Evolutionary conservation across 1,140 invertebrate genomes (phyloP).

Genomic region (Coenobita brevimanus): DNA sequence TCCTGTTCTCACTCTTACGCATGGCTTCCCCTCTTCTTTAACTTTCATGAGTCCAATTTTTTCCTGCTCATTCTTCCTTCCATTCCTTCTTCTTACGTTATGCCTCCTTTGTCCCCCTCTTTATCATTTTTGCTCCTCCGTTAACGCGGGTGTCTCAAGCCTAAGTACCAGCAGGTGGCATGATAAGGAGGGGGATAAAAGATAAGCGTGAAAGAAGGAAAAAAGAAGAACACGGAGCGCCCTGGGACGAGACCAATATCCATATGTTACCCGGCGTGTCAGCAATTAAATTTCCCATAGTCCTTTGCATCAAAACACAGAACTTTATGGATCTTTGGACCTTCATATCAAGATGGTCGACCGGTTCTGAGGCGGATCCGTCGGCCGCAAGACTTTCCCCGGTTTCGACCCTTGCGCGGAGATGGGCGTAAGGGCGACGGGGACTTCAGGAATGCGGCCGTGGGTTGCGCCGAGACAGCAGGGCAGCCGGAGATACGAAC

Average conservation of each 20-base stretch:
- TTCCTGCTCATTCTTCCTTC: too few species aligned
- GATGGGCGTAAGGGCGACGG: conserved; percentile 1
- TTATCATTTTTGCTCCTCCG: too few species aligned
- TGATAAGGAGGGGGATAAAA: too few species aligned
- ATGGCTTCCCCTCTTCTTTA: too few species aligned
- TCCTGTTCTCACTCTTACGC: too few species aligned
- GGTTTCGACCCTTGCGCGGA: background rate
- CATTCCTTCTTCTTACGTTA: too few species aligned
- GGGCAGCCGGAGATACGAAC: conserved; percentile 41
- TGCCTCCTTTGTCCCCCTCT: too few species aligned
- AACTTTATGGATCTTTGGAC: conserved; percentile 63
- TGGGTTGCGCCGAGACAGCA: conserved; percentile 36
- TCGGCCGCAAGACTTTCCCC: background rate
- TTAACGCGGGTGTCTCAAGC: too few species aligned
- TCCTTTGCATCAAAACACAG: conserved; percentile 66
- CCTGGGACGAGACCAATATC: conserved; percentile 33
- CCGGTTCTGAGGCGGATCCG: background rate
- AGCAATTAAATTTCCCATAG: conserved; percentile 64
- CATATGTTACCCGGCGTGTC: conserved; percentile 59
- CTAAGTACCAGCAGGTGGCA: too few species aligned
- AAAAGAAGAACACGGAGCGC: too few species aligned
- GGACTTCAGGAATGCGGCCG: conserved; percentile 27
- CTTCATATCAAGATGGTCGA: conserved; percentile 59
- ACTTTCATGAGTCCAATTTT: too few species aligned
- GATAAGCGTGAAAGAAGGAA: too few species aligned